phyloP scores from a whole-genome alignment of 2,797 vertebrate genomes.

The Sciurus carolinensis region DNA sequence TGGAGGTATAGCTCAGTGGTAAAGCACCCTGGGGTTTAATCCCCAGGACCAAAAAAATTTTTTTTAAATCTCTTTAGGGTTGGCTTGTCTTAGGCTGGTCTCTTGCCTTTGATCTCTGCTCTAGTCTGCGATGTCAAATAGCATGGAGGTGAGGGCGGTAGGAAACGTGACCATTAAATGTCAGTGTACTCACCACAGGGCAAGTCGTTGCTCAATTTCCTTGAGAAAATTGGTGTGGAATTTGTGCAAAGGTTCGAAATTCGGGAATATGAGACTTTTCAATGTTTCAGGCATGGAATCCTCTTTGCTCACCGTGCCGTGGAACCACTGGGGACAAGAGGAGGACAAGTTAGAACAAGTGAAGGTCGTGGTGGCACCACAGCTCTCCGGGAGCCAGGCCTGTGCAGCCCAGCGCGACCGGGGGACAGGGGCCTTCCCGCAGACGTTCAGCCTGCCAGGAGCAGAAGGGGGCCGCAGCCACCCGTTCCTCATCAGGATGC shows the following conservation, averaged over 20 bases:
- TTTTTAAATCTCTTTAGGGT: not conserved
- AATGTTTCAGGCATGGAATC: constrained; percentile 94
- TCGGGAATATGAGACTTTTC: constrained; percentile 93
- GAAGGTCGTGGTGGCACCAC: not conserved
- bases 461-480: no score
- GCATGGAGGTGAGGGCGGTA: not conserved
- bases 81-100: not conserved
- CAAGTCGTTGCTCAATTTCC: constrained; percentile 97
- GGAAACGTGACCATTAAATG: accelerated
- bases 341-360: not conserved
- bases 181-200: constrained; percentile 94
- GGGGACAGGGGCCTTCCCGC: no score
- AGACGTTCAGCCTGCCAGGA: accelerated
- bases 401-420: accelerated
- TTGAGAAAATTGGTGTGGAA: constrained; percentile 97
- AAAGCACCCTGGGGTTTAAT: no score
- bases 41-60: no score
- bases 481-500: not conserved
- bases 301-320: constrained; percentile 93
- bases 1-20: no score
- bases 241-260: constrained; percentile 96
- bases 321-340: constrained; percentile 93
- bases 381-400: not conserved
- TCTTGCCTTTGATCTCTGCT: not conserved
- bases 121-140: not conserved